phyloP scores from a whole-genome alignment of 2,797 vertebrate species.

The Lagodon rhomboides region DNA sequence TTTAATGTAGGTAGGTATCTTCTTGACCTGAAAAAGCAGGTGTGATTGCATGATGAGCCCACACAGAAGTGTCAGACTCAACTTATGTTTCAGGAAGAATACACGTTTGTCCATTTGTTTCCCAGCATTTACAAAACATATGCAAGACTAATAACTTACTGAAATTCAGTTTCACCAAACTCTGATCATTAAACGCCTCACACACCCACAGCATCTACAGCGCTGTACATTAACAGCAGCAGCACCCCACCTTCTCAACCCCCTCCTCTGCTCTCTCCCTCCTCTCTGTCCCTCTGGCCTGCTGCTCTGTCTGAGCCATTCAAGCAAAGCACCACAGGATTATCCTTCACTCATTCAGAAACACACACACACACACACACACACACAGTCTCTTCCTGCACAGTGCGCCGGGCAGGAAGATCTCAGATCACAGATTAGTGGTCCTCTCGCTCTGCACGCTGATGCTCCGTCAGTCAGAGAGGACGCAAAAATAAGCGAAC shows the following conservation, averaged over 20 bases:
- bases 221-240: slow-evolving; percentile 21
- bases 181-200: slow-evolving; percentile 8
- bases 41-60: not conserved
- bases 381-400: slow-evolving; percentile 25
- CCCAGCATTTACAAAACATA: not conserved
- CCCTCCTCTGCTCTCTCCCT: not conserved
- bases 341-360: slow-evolving; percentile 56
- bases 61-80: not conserved
- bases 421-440: slow-evolving; percentile 54
- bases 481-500: slow-evolving; percentile 46
- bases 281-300: slow-evolving; percentile 21
- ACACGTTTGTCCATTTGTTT: not conserved
- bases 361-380: slow-evolving; percentile 44
- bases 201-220: slow-evolving; percentile 30
- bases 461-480: slow-evolving; percentile 41
- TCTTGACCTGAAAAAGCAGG: not conserved
- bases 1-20: not conserved
- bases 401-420: slow-evolving; percentile 40
- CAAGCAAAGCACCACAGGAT: slow-evolving; percentile 66
- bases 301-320: slow-evolving; percentile 65
- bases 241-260: slow-evolving; percentile 15
- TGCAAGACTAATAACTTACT: not conserved
- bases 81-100: not conserved
- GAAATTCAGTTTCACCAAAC: not conserved
- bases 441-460: slow-evolving; percentile 41